Evolutionary conservation across 2,113 vertebrate genomes (phyloP), one percentile per base, ranked within the genome.

Genomic region (Lichenostomus cassidix): DNA sequence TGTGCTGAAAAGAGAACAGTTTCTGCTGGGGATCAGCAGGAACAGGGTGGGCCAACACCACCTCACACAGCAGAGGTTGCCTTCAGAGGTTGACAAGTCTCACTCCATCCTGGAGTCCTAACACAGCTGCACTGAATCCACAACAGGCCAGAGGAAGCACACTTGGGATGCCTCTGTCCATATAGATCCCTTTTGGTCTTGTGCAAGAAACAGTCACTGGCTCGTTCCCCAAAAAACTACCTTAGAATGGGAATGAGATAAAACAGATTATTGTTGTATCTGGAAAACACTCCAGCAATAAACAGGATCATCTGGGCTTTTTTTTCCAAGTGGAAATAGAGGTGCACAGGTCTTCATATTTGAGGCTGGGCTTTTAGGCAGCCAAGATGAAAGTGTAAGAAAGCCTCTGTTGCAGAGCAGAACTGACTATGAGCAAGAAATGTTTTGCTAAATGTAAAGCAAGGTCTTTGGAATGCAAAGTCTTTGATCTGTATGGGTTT

Each of bases 31-130:
- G 10, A 24, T 37, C 27, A 21, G 2, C 2, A 9, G 47, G 33
- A n/a, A 2, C 1, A 1, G 12, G 11, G 25, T 47, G 37, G 47
- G 23, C 21, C 29, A 75, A 22, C 50, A 6, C 22, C 0, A 0
- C 28, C 50, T 37, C 22, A 8, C 0, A 1, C 20, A 52, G 22
- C 71, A 71, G 19, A 46, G 20, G 42, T 42, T 42, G 42, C 42
- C 14, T 42, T 16, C 14, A 35, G n/a, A 22, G 35, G 8, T 12
- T 60, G 33, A 28, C 11, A 21, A 22, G 5, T 28, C 28, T 41
- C 23, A 8, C 12, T 49, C n/a, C 3, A 0, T 31, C 19, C 39
- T 75, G 47, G 39, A 76, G 20, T 42, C 10, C 41, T 42, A 44
- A 46, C 63, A 24, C 7, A 82, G 17, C n/a, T 77, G n/a, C 18